Evolutionary conservation across 2,888 invertebrate species (phyloP), one percentile per base, ranked within the genome.

Genomic region (Itoplectis maculator): DNA sequence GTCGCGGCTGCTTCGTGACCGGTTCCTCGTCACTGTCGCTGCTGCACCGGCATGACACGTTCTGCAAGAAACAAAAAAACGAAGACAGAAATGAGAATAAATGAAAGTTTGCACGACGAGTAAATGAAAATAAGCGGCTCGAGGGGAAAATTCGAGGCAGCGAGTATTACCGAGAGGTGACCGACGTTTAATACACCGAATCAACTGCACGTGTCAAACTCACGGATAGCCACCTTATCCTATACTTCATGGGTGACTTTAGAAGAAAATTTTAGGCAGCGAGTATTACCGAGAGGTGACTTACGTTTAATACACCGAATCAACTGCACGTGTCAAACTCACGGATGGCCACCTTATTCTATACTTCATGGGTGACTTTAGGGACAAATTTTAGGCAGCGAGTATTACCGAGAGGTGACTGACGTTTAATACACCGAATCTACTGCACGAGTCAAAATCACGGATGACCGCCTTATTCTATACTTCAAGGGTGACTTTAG

Each of bases 1-100:
- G 94, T 78, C 96, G 94, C n/a, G 96, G 96, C 90, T 96, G 95
- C 91, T 97, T 97, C 84, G 95, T 94, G 73, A 95, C 95, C 68
- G 97, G 96, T 90, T 96, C 96, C 93, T 96, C 96, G 94, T 96
- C 96, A 89, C 95, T 94, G 88, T 94, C 94, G 86, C 94, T 95
- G 91, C 96, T 95, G 88, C 93, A 91, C 88, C 94, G 94, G 78
- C 93, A 93, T 87, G 94, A 92, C 81, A 92, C 94, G 89, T 94
- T 95, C 96, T 96, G 94, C 29, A 18, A 63, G 11, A 15, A n/a
- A n/a, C n/a, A n/a, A n/a, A n/a, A n/a, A n/a, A n/a, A n/a, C n/a
- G n/a, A n/a, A 5, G 37, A 40, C 40, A 13, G 35, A 35, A 35
- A 59, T 2, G 56, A n/a, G 23, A 15, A n/a, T 29, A 35, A 59